These are phyloP conservation scores for Quadroppia sp. DNA, from an alignment of 2,888 invertebrate genomes.

Conservation along the genomic window DNA sequence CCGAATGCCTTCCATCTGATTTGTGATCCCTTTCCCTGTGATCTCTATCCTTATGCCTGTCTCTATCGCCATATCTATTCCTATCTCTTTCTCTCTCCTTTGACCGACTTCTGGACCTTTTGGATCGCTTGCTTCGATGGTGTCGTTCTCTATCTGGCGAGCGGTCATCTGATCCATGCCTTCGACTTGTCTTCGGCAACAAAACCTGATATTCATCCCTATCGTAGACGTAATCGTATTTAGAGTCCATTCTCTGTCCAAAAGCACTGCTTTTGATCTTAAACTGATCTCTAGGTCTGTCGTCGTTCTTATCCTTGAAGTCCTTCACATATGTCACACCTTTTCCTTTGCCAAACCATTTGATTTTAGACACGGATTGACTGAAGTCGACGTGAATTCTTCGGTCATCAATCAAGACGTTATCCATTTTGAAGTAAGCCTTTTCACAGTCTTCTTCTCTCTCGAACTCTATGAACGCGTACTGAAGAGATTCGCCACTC, in stretches of 20 bases:
- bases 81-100: slow-evolving; percentile 1
- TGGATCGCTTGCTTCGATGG: slow-evolving; percentile 19
- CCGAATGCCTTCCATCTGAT: background rate
- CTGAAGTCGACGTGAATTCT: slow-evolving; percentile 99
- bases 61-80: background rate
- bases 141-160: slow-evolving; percentile 9
- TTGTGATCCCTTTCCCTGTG: background rate
- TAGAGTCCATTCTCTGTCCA: slow-evolving; percentile 22
- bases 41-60: background rate
- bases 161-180: background rate
- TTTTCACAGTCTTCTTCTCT: slow-evolving; percentile 76
- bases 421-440: slow-evolving; percentile 99
- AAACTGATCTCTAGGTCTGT: background rate
- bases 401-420: slow-evolving; percentile 96
- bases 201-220: background rate
- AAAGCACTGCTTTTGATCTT: slow-evolving; percentile 1
- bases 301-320: slow-evolving; percentile 15
- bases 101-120: slow-evolving; percentile 13
- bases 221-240: background rate
- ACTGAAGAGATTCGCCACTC: slow-evolving; percentile 90
- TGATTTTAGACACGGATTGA: slow-evolving; percentile 92
- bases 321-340: slow-evolving; percentile 37
- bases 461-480: slow-evolving; percentile 97
- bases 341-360: slow-evolving; percentile 61
- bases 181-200: background rate